phyloP scores from a whole-genome alignment of 2,797 vertebrate genomes.

The Triplophysa yarkandensis region DNA sequence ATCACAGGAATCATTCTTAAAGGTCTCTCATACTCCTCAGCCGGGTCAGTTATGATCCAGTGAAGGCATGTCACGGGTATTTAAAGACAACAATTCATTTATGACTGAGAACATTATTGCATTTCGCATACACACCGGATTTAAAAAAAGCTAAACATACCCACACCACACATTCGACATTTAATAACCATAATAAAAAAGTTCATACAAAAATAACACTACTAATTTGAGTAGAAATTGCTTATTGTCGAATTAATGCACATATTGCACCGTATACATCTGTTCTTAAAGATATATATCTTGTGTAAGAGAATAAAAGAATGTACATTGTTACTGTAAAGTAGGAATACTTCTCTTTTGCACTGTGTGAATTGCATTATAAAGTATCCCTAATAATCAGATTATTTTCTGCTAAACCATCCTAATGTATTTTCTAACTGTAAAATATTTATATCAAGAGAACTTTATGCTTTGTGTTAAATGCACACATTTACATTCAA shows the following conservation, averaged over 20 bases:
- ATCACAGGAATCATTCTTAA: not conserved
- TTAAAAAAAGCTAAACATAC: conserved; percentile 23
- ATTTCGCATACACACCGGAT: conserved; percentile 17
- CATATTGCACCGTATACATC: conserved; percentile 22
- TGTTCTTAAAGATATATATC: not conserved
- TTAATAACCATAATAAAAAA: not conserved
- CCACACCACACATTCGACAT: conserved; percentile 27
- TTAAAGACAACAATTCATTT: conserved; percentile 14
- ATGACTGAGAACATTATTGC: not conserved
- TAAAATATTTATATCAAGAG: no score
- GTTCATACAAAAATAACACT: conserved; percentile 21
- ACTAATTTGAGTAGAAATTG: conserved; percentile 3
- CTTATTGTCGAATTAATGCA: conserved; percentile 14
- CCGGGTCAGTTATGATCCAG: not conserved
- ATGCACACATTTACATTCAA: conserved; percentile 40
- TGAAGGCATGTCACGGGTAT: not conserved
- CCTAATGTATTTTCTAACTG: not conserved
- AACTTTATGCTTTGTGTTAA: not conserved
- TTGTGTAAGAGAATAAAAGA: not conserved
- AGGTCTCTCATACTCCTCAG: not conserved
- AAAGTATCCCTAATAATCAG: not conserved
- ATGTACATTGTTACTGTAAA: not conserved
- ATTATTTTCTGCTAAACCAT: not conserved
- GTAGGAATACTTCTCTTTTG: not conserved
- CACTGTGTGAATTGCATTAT: not conserved